phyloP scores from a whole-genome alignment of 2,113 vertebrate species.

The Phalacrocorax pelagicus region DNA sequence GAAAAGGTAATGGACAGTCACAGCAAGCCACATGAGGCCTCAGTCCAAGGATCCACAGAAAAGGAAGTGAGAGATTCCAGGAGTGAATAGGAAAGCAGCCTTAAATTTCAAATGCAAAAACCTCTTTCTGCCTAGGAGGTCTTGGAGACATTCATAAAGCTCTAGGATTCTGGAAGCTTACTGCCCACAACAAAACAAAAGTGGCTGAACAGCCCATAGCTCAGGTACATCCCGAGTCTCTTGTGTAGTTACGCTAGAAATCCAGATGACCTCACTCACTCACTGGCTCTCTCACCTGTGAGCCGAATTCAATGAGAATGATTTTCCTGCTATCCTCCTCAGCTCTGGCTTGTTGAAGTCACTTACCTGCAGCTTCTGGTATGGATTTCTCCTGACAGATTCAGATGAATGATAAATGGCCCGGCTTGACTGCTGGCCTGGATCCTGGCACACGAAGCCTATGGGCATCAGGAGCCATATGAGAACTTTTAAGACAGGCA shows the following conservation, averaged over 20 bases:
- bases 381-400: conserved; percentile 70
- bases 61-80: neutral
- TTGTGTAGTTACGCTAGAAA: neutral
- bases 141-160: neutral
- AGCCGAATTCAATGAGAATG: neutral
- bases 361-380: conserved; percentile 85
- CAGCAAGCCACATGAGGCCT: neutral
- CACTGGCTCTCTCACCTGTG: neutral
- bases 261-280: neutral
- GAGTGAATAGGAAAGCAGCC: neutral
- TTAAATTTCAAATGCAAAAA: neutral
- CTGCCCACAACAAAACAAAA: neutral
- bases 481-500: neutral
- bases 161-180: neutral
- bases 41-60: neutral
- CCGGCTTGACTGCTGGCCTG: conserved; percentile 75
- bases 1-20: neutral
- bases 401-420: conserved; percentile 75
- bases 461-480: neutral
- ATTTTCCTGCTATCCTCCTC: neutral
- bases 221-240: neutral
- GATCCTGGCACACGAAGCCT: conserved; percentile 95
- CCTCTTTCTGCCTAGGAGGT: neutral
- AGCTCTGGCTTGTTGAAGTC: neutral
- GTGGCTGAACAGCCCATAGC: neutral